Conservation (phyloP, 2,888 invertebrate genomes). For the Onchidella celtica region DNA sequence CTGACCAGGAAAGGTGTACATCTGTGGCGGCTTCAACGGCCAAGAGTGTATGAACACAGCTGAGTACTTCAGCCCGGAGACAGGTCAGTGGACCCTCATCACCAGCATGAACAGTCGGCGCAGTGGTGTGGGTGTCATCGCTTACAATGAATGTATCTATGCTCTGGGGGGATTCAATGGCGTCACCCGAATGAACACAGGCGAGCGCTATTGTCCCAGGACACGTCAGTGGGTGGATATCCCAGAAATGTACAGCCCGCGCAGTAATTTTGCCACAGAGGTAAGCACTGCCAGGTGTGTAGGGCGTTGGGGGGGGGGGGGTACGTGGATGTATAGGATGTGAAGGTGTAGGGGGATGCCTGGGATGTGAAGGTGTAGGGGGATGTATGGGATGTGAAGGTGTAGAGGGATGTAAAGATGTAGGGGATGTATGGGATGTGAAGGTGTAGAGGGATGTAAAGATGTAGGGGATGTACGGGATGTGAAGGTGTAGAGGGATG, state of each 20-base stretch:
- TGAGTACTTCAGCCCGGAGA: slow-evolving; percentile 76
- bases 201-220: slow-evolving; percentile 84
- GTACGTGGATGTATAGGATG: no score
- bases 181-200: slow-evolving; percentile 92
- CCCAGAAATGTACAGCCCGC: slow-evolving; percentile 79
- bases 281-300: slow-evolving; percentile 63
- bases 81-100: slow-evolving; percentile 79
- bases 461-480: no score
- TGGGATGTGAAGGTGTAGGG: no score
- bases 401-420: no score
- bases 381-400: no score
- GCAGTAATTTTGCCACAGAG: slow-evolving; percentile 80
- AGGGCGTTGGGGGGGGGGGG: neutral
- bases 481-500: no score
- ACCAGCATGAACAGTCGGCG: slow-evolving; percentile 89
- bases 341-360: no score
- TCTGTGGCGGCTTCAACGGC: slow-evolving; percentile 81
- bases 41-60: slow-evolving; percentile 79
- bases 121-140: slow-evolving; percentile 94
- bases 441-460: no score
- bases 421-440: no score
- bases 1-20: slow-evolving; percentile 76
- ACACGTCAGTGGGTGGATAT: slow-evolving; percentile 83
- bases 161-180: slow-evolving; percentile 94
- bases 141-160: slow-evolving; percentile 89